Base-by-base conservation (phyloP, 2,888 invertebrate species). In the Chloroclystis v-ata region DNA sequence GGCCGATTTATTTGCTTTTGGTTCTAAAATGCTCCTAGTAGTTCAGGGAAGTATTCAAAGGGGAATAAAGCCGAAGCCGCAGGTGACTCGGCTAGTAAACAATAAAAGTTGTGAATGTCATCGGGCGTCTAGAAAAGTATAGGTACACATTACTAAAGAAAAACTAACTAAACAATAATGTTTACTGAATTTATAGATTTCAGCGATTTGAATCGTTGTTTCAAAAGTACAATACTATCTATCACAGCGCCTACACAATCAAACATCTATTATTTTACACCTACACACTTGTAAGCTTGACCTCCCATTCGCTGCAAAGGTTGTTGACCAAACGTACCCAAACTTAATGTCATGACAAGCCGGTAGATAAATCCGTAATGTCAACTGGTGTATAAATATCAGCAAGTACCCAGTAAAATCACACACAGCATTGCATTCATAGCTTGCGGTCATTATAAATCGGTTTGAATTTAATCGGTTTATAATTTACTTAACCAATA, bases 331-430 rank as follows among this genome's bases (percentile, higher is more conserved):
- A 35, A 20, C 32, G 37, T 48, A 42, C 38, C 37, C 43, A 43
- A 44, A 38, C 44, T 41, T 49, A 52, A 52, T 52, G 52, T 49
- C 52, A 52, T 46, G 52, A 52, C 46, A 45, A 49, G 39, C 39
- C 13, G 13, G 35, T 48, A 33, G 25, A 25, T 41, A 28, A 29
- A 35, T 41, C 13, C 13, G 44, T 43, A 50, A 50, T 50, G 47
- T 37, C 29, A 52, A 47, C 52, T 41, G 26, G 47, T 45, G 29
- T 46, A 50, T 51, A 44, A 52, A 52, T 52, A 48, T 47, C 47
- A 43, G 28, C 46, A 35, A 30, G 14, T 38, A 29, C 16, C 25
- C 24, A 11, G 8, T 35, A 30, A 7, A 8, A 37, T 3, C 43
- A 37, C 14, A 44, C 26, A 10, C 29, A 14, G 9, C 13, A n/a